Evolutionary conservation across 2,888 invertebrate genomes (phyloP), one percentile per base, ranked within the genome.

Genomic region (Drosophila stalkeri): DNA sequence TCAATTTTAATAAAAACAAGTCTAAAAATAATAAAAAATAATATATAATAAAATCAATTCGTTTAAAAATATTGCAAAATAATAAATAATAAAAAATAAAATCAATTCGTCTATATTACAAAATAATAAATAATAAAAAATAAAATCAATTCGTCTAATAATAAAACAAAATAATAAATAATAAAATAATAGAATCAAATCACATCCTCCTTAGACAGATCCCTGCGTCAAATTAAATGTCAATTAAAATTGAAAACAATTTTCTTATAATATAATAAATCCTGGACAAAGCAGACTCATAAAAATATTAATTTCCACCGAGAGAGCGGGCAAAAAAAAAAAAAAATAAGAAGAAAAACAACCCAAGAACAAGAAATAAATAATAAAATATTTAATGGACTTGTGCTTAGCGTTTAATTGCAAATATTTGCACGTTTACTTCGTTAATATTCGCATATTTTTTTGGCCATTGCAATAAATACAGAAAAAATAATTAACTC

Each of bases 401-500:
- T 68, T 35, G 47, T 59, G 70, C 82, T 68, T 57, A 68, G 69
- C 89, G 57, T 86, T 88, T 90, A 82, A 85, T 88, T 82, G 86
- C 74, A 69, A 82, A 76, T 83, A 81, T 73, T 89, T 89, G 23
- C 85, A 83, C 84, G 87, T 81, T 77, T 60, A 71, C 71, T 64
- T 49, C 39, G 59, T 67, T 47, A 70, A 70, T 70, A 75, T 78
- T 81, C 75, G 82, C 75, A 78, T 72, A 78, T 89, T 86, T 89
- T 86, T 74, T 18, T 18, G 41, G 67, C 61, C 72, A 63, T 37
- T 90, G 90, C 89, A 90, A 85, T 85, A 85, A 85, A 85, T 85
- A 85, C 74, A 84, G 46, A 87, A 82, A 86, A 90, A 90, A 86
- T 86, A 86, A 86, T 90, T 86, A 86, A 89, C 90, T 90, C 90